These are phyloP conservation scores for Drosophila recens DNA, from an alignment of 2,888 invertebrate species.

Conservation along the genomic window DNA sequence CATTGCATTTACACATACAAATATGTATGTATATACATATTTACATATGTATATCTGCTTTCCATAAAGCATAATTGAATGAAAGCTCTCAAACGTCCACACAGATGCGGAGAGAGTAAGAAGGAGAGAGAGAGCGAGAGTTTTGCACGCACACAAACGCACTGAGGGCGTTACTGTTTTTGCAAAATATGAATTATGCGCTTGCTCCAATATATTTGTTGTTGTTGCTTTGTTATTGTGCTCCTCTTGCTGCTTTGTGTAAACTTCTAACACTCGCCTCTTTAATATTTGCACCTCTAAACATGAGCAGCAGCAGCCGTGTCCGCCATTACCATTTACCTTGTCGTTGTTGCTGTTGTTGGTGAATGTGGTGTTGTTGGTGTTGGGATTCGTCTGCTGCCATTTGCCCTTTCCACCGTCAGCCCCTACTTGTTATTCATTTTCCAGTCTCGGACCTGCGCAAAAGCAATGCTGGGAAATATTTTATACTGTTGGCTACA, in stretches of 20 bases:
- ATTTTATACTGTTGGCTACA: constrained; percentile 36
- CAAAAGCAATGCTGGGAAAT: constrained; percentile 65
- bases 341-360: constrained; percentile 4
- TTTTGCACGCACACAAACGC: constrained; percentile 28
- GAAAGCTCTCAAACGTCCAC: constrained; percentile 17
- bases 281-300: constrained; percentile 48
- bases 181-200: constrained; percentile 67
- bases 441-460: constrained; percentile 77
- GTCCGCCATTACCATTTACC: constrained; percentile 47
- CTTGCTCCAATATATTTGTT: constrained; percentile 46
- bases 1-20: constrained; percentile 3
- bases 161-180: constrained; percentile 60
- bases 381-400: constrained; percentile 34
- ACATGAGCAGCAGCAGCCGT: constrained; percentile 14
- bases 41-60: constrained; percentile 7
- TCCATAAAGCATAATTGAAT: constrained; percentile 42
- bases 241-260: constrained; percentile 32
- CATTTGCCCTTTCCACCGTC: constrained; percentile 9
- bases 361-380: not conserved
- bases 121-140: not conserved
- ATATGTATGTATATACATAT: not conserved
- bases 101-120: not conserved
- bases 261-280: constrained; percentile 48
- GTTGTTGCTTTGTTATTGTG: constrained; percentile 7
- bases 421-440: constrained; percentile 62